Base-by-base conservation (phyloP, 2,113 vertebrate species). In the Boleophthalmus pectinirostris region DNA sequence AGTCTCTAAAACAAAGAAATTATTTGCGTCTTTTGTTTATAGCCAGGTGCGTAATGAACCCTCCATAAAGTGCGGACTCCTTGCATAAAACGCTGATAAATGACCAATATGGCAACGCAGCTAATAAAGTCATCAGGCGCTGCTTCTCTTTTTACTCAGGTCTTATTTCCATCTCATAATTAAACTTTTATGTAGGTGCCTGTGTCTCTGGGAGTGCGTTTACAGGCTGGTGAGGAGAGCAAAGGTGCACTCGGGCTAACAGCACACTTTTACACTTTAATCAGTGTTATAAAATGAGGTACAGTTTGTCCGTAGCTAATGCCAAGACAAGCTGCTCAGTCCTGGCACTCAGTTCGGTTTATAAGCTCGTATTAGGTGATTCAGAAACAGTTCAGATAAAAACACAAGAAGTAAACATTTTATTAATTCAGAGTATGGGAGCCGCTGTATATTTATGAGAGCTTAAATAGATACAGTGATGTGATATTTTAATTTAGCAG, bases 111-210 rank as follows among this genome's bases (percentile, higher is more conserved):
- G 66, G 64, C 81, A 75, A 66, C 45, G 21, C 21, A 24, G 75
- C 61, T 61, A 79, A 73, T 75, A 82, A 79, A 75, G 70, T 83
- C 14, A 78, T 72, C 66, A 74, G 78, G 69, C 61, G 60, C 53
- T 23, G 66, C 72, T 75, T 72, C 74, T 77, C 80, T 65, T 85
- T 74, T 77, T 68, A 58, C 66, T 35, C 10, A 47, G 73, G 68
- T 70, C 56, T 69, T 70, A 69, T 70, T 72, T 72, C 69, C 47
- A 76, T 83, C 66, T 35, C 25, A 8, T 82, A 71, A 81, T 84
- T 75, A 73, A 64, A 69, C 43, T 65, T 72, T 69, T 67, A 67
- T 72, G 10, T 43, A 16, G 5, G 38, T 7, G 33, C 68, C 61
- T 43, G 46, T 16, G 25, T 11, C 21, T 70, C 25, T 72, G 58